These are phyloP conservation scores for Thera britannica DNA, from an alignment of 2,888 invertebrate species.

Conservation along the genomic window DNA sequence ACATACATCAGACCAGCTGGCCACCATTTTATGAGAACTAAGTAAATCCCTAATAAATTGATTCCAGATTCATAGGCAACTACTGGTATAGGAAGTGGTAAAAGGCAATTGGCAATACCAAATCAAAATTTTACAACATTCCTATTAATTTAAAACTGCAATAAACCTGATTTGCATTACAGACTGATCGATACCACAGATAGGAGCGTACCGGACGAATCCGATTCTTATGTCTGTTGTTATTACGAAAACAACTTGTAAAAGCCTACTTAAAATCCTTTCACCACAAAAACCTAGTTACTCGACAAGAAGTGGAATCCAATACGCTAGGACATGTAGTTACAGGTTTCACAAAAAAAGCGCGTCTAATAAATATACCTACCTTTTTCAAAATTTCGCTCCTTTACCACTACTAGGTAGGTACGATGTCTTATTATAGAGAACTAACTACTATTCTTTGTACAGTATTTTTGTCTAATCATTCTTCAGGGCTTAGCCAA, in stretches of 20 bases:
- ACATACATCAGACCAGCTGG: too few species aligned
- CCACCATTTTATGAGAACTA: too few species aligned
- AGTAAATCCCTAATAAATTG: too few species aligned
- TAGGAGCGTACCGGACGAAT: too few species aligned
- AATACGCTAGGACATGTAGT: background rate
- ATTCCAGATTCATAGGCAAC: background rate
- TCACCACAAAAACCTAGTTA: too few species aligned
- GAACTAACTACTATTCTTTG: constrained; percentile 21
- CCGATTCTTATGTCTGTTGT: too few species aligned
- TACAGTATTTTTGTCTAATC: constrained; percentile 18
- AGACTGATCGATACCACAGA: too few species aligned
- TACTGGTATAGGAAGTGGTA: constrained; percentile 9
- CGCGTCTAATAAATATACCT: too few species aligned
- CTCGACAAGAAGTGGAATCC: background rate
- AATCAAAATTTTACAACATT: background rate
- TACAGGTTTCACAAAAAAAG: background rate
- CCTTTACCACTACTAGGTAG: constrained; percentile 26
- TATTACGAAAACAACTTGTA: too few species aligned
- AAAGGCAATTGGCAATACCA: constrained; percentile 15
- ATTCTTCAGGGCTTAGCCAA: constrained; percentile 85
- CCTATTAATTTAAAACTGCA: too few species aligned
- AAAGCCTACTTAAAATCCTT: too few species aligned
- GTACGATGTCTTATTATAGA: constrained; percentile 5
- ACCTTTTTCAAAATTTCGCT: constrained; percentile 20
- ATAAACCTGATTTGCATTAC: background rate